A percentile compares a stretch with the other conserved stretches of the same genome.
Evolutionary conservation across 2,113 vertebrate genomes (phyloP).

Genomic region (Xyliphius kryptos): DNA sequence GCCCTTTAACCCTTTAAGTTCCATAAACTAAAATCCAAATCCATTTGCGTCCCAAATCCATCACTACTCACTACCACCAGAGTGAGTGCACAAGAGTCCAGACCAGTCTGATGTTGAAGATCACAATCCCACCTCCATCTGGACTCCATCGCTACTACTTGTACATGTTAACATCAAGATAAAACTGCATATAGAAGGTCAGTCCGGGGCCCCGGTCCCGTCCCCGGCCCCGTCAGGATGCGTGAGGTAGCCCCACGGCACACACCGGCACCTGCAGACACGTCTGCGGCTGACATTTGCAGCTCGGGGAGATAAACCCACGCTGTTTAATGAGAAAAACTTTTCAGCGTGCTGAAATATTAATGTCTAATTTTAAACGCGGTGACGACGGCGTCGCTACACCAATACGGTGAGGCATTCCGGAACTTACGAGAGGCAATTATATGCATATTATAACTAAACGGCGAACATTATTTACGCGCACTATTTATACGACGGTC

Average conservation of each 20-base stretch:
- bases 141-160: too few relatives aligned
- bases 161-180: too few relatives aligned
- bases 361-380: slow-evolving; percentile 90
- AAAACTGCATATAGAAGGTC: too few relatives aligned
- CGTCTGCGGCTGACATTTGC: slow-evolving; percentile 80
- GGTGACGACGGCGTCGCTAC: slow-evolving; percentile 77
- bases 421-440: slow-evolving; percentile 65
- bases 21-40: too few relatives aligned
- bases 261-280: slow-evolving; percentile 42
- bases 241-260: slow-evolving; percentile 25
- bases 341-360: slow-evolving; percentile 83
- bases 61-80: too few relatives aligned
- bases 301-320: slow-evolving; percentile 73
- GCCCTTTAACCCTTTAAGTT: too few relatives aligned
- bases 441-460: slow-evolving; percentile 66
- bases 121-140: too few relatives aligned
- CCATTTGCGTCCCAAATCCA: too few relatives aligned
- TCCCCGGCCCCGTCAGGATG: too few relatives aligned
- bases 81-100: too few relatives aligned
- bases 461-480: slow-evolving; percentile 77
- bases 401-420: slow-evolving; percentile 77
- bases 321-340: slow-evolving; percentile 81
- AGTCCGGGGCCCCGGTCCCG: too few relatives aligned
- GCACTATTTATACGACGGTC: slow-evolving; percentile 73
- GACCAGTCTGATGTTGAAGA: too few relatives aligned